A percentile compares a stretch with the other conserved stretches of the same genome.
Evolutionary conservation across 2,113 vertebrate species (phyloP).

Genomic region (Calidris pugnax): DNA sequence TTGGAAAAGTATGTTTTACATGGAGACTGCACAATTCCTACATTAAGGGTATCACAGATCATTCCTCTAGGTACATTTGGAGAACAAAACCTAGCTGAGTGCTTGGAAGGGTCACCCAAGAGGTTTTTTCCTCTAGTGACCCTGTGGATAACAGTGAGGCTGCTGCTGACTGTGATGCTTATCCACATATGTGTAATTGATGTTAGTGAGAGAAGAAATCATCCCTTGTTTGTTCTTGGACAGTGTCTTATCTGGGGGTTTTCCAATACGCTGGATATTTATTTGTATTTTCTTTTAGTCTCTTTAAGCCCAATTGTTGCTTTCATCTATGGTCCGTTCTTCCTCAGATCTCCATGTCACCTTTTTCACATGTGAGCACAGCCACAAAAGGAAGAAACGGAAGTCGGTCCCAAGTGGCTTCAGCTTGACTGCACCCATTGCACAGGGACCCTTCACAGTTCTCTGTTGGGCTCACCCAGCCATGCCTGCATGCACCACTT

Average conservation of each 20-base stretch:
- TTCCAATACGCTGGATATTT: background rate
- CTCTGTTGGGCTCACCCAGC: background rate
- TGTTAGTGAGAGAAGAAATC: background rate
- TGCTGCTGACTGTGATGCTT: background rate
- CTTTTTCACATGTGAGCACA: background rate
- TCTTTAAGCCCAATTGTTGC: background rate
- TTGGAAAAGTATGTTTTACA: background rate
- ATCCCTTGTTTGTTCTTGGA: background rate
- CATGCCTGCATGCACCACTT: fast-evolving
- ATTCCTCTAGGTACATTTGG: background rate
- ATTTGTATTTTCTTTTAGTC: background rate
- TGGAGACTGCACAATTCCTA: background rate
- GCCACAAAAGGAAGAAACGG: background rate
- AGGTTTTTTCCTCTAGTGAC: background rate
- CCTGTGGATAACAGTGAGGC: background rate
- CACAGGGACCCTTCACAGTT: background rate
- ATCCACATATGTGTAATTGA: background rate
- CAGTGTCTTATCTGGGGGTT: background rate
- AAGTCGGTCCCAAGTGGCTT: background rate
- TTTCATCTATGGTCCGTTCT: background rate
- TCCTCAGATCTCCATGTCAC: background rate
- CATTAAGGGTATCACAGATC: background rate
- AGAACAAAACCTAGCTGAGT: background rate
- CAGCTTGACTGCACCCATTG: background rate
- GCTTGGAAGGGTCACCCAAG: background rate